Base-by-base conservation (phyloP, 1,140 invertebrate species). In the Hesperophylax magnus region DNA sequence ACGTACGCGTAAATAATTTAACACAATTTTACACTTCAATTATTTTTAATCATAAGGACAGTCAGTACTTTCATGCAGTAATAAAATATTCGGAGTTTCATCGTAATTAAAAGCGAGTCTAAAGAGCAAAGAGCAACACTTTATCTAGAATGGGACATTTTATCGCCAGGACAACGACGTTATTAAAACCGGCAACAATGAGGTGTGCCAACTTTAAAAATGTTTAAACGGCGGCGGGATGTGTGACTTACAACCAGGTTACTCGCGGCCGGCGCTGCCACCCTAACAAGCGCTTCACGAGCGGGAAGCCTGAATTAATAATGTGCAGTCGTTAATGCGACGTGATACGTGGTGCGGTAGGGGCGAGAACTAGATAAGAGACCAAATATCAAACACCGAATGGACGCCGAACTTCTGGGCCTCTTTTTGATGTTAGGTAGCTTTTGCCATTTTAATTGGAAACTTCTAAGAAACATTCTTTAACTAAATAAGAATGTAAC, bases 271-370 rank as follows among this genome's bases (percentile, higher is more conserved):
- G 8, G 27, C 39, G 31, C n/a, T 34, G 31, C 63, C 63, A 67
- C 63, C 63, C 63, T 39, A 39, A 67, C 63, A 8, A 39, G 63
- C 22, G 63, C 17, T 67, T 67, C 63, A 67, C 63, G 22, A 34
- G 24, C 22, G 31, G 11, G 63, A 67, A 27, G 63, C 31, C 31
- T 67, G 31, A 67, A 67, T 67, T 27, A 67, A 7, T 67, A 67
- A 67, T 31, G 63, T n/a, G 27, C 22, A 67, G 63, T 31, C 24
- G 63, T 27, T 27, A 67, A 27, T 0, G 31, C 7, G 63, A 31
- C 27, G 22, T 14, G 63, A 67, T 22, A 34, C 22, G 27, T 11
- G 63, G 31, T n/a, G 20, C 22, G 63, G 27, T 9, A 67, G 17
- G 63, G 27, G 63, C 17, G 24, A 34, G 63, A 34, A 47, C 39